Evolutionary conservation across 2,113 vertebrate species (phyloP).

Genomic region (Acanthisitta chloris): DNA sequence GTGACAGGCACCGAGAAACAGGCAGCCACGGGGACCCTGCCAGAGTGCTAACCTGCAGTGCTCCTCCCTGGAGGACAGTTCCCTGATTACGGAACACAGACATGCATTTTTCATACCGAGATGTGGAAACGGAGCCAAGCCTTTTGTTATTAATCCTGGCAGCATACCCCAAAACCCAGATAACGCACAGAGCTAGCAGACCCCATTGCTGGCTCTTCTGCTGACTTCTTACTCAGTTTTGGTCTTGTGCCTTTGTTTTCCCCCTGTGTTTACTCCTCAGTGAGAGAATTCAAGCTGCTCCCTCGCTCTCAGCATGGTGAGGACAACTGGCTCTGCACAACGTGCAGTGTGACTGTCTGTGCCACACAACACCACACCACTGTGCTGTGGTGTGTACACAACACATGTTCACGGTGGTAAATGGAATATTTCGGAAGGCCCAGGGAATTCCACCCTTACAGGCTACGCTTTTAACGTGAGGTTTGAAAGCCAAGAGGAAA

Average conservation of each 20-base stretch:
- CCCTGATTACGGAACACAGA: not conserved
- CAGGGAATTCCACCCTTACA: not conserved
- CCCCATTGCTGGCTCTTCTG: not conserved
- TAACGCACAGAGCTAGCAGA: not conserved
- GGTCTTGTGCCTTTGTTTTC: not conserved
- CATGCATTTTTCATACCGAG: slow-evolving; percentile 25
- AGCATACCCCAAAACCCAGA: slow-evolving; percentile 4
- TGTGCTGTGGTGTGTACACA: rapidly evolving
- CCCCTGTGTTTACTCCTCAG: not conserved
- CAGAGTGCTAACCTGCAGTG: slow-evolving; percentile 51
- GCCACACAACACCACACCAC: rapidly evolving
- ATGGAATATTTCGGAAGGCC: rapidly evolving
- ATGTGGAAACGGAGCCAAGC: not conserved
- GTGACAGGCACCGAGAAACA: slow-evolving; percentile 43
- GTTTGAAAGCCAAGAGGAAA: not conserved
- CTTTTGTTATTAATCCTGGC: slow-evolving; percentile 44
- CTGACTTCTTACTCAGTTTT: not conserved
- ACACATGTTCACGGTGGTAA: rapidly evolving
- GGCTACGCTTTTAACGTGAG: not conserved
- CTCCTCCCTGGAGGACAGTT: not conserved
- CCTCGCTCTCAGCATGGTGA: rapidly evolving
- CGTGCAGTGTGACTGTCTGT: rapidly evolving
- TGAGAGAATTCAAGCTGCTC: not conserved
- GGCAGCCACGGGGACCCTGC: slow-evolving; percentile 14
- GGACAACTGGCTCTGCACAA: not conserved